Percentiles rank a stretch among this genome's conserved stretches.
Evolutionary conservation across 2,888 invertebrate genomes (phyloP).

Genomic region (Dermolepida albohirtum): DNA sequence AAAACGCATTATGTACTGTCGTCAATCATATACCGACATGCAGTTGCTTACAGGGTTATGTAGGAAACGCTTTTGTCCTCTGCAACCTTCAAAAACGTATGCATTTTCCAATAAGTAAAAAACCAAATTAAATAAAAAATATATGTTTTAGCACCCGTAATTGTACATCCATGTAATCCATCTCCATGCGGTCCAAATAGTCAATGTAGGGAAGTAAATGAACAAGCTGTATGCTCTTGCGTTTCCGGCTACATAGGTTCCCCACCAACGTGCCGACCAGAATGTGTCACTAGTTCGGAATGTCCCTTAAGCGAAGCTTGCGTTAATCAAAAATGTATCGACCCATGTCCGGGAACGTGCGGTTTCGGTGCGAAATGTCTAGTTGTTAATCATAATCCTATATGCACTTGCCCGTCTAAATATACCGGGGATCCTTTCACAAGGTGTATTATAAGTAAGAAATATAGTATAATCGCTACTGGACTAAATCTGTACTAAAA

Average conservation of each 20-base stretch:
- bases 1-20: constrained; percentile 78
- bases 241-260: constrained; percentile 66
- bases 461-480: background rate
- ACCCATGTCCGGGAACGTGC: constrained; percentile 70
- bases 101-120: background rate
- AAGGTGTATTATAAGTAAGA: constrained; percentile 65
- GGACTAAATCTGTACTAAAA: background rate
- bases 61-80: constrained; percentile 79
- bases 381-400: constrained; percentile 71
- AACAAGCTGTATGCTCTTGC: constrained; percentile 69
- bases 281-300: constrained; percentile 68
- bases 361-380: constrained; percentile 68
- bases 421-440: constrained; percentile 71
- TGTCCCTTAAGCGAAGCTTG: constrained; percentile 70
- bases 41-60: constrained; percentile 76
- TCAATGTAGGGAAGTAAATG: constrained; percentile 73
- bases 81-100: constrained; percentile 66
- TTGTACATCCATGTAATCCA: constrained; percentile 72
- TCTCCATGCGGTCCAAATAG: constrained; percentile 82
- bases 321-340: constrained; percentile 67
- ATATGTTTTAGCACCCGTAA: constrained; percentile 63
- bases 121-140: background rate
- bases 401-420: constrained; percentile 69
- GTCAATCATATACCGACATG: constrained; percentile 83
- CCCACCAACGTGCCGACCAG: constrained; percentile 68